A percentile compares a stretch with the other conserved stretches of the same genome.
Conservation (phyloP, 2,113 vertebrate species). For the Apeltes quadracus region DNA sequence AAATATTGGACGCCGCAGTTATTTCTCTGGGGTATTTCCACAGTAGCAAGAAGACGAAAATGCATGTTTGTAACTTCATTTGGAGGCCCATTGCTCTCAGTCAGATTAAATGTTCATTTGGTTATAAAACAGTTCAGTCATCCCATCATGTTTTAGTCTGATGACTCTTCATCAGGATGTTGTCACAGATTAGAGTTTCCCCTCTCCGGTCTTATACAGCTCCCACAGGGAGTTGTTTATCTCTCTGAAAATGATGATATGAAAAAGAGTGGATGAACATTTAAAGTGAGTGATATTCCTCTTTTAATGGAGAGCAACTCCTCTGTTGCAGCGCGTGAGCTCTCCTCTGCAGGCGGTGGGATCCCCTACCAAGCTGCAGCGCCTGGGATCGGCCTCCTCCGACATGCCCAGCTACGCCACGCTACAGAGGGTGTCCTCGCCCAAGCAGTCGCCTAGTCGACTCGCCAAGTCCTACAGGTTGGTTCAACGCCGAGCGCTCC, state of each 20-base stretch:
- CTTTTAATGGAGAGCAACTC: conserved; percentile 46
- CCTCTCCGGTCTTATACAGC: conserved; percentile 34
- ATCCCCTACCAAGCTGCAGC: conserved; percentile 93
- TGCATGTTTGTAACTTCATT: conserved; percentile 25
- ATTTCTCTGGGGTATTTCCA: conserved; percentile 18
- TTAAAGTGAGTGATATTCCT: conserved; percentile 46
- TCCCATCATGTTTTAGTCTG: conserved; percentile 48
- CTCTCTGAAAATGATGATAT: conserved; percentile 50
- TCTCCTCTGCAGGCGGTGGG: conserved; percentile 89
- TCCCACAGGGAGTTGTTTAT: conserved; percentile 40
- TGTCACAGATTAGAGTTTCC: conserved; percentile 41
- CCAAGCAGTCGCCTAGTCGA: conserved; percentile 94
- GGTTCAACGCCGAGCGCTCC: not conserved
- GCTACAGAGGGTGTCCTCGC: conserved; percentile 89
- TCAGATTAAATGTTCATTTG: conserved; percentile 33
- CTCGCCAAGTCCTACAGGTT: conserved; percentile 95
- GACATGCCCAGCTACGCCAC: conserved; percentile 92
- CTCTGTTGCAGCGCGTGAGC: conserved; percentile 85
- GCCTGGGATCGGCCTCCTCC: conserved; percentile 87
- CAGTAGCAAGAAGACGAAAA: conserved; percentile 16
- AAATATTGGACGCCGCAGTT: not conserved
- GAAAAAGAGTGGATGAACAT: conserved; percentile 51
- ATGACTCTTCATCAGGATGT: conserved; percentile 56
- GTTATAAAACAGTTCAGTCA: conserved; percentile 38
- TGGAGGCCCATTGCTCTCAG: conserved; percentile 30